Conservation (phyloP, 2,888 invertebrate species). For the Cryptus armator region DNA sequence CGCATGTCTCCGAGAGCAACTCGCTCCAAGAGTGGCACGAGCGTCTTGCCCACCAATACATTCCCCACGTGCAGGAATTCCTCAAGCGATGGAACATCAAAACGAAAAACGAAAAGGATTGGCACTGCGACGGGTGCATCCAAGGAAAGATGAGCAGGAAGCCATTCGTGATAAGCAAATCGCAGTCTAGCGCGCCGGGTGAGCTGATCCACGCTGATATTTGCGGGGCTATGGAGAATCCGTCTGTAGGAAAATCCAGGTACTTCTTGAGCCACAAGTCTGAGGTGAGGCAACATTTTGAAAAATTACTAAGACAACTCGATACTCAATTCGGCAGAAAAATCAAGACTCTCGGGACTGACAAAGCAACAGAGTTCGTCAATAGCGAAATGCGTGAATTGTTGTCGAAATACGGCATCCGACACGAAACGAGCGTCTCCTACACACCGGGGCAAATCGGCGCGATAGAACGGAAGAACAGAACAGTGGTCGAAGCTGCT, state of each 20-base stretch:
- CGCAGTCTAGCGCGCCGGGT: conserved; percentile 38
- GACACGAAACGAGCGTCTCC: conserved; percentile 60
- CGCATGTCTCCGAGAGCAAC: neutral
- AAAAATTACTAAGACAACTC: conserved; percentile 27
- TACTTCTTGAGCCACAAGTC: conserved; percentile 58
- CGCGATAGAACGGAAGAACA: conserved; percentile 73
- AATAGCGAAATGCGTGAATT: conserved; percentile 51
- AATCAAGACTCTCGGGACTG: conserved; percentile 58
- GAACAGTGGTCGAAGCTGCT: conserved; percentile 76
- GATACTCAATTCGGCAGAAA: conserved; percentile 46
- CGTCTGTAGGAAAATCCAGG: conserved; percentile 41
- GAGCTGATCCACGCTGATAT: conserved; percentile 66
- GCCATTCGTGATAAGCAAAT: conserved; percentile 45
- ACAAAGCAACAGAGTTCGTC: conserved; percentile 67
- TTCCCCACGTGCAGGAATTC: conserved; percentile 28
- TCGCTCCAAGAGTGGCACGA: conserved; percentile 62
- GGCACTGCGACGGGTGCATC: conserved; percentile 35
- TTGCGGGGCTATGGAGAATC: conserved; percentile 63
- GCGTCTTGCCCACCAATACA: conserved; percentile 61
- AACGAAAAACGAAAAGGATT: conserved; percentile 5
- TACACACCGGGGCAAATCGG: conserved; percentile 72
- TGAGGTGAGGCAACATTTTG: conserved; percentile 33
- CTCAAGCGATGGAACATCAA: conserved; percentile 62
- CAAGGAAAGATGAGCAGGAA: conserved; percentile 60
- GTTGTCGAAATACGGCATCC: conserved; percentile 44